Conservation (phyloP, 2,888 invertebrate species). For the Nezara viridula region DNA sequence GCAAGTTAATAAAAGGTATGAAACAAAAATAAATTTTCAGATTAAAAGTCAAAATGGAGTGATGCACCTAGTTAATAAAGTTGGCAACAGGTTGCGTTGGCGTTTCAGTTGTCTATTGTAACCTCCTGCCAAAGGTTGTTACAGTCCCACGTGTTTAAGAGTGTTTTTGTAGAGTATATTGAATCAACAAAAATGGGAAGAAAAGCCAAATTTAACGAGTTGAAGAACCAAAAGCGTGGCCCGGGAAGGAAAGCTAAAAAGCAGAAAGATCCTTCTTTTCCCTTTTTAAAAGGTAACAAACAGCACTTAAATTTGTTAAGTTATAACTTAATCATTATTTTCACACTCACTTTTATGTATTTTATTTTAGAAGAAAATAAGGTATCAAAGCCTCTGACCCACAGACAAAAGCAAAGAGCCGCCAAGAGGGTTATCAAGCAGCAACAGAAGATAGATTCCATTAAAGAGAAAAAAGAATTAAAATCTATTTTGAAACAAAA, state of each 20-base stretch:
- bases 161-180: neutral
- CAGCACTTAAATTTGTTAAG: neutral
- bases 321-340: slow-evolving; percentile 14
- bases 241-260: slow-evolving; percentile 90
- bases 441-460: slow-evolving; percentile 67
- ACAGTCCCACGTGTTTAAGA: slow-evolving; percentile 8
- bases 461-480: neutral
- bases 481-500: slow-evolving; percentile 19
- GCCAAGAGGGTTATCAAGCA: slow-evolving; percentile 73
- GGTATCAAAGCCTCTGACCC: slow-evolving; percentile 71
- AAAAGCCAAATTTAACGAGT: slow-evolving; percentile 85
- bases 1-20: too few relatives aligned
- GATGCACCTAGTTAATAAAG: neutral
- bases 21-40: neutral
- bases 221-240: slow-evolving; percentile 80
- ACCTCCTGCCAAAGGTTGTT: neutral
- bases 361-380: slow-evolving; percentile 64
- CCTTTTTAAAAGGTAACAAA: slow-evolving; percentile 70
- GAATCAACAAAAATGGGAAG: slow-evolving; percentile 78
- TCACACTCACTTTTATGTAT: neutral
- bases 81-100: neutral
- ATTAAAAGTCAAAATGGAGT: neutral
- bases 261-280: slow-evolving; percentile 84
- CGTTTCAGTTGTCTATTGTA: neutral
- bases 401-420: slow-evolving; percentile 79